Conservation (phyloP, 2,113 vertebrate genomes). For the Pollimyrus isidori region DNA sequence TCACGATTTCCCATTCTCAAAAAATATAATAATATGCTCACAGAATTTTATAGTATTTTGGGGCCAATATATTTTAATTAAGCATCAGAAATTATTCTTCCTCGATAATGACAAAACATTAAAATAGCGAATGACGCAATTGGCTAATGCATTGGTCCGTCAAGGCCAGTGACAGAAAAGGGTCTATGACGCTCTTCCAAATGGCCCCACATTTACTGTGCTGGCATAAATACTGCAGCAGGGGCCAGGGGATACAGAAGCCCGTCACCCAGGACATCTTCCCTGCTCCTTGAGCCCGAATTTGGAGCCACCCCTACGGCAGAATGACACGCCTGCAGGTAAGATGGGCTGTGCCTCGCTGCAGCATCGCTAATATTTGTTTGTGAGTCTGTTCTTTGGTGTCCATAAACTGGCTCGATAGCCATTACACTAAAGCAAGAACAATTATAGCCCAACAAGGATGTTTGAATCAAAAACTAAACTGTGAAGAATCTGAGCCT, state of each 20-base stretch:
- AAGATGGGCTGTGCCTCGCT: background rate
- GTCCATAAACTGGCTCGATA: background rate
- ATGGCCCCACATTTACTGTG: background rate
- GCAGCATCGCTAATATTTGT: background rate
- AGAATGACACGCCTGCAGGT: slow-evolving; percentile 20
- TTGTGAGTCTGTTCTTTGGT: background rate
- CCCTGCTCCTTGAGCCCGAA: background rate
- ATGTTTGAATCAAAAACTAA: background rate
- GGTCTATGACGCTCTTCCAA: slow-evolving; percentile 3
- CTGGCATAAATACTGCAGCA: background rate
- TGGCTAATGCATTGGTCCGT: slow-evolving; percentile 6
- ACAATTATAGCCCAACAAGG: background rate
- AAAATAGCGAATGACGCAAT: background rate
- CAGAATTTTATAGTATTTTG: background rate
- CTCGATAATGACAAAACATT: background rate
- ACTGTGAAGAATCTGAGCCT: background rate
- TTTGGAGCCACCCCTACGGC: background rate
- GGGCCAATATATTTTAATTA: slow-evolving; percentile 4
- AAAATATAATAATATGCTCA: background rate
- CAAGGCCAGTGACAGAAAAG: slow-evolving; percentile 2
- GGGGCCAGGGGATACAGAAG: background rate
- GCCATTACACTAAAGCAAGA: background rate
- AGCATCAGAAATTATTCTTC: background rate
- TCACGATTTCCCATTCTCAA: background rate
- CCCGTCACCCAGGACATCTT: background rate